A percentile compares a stretch with the other conserved stretches of the same genome.
Conservation (phyloP, 1,140 invertebrate genomes). For the Trichonephila clavipes region DNA sequence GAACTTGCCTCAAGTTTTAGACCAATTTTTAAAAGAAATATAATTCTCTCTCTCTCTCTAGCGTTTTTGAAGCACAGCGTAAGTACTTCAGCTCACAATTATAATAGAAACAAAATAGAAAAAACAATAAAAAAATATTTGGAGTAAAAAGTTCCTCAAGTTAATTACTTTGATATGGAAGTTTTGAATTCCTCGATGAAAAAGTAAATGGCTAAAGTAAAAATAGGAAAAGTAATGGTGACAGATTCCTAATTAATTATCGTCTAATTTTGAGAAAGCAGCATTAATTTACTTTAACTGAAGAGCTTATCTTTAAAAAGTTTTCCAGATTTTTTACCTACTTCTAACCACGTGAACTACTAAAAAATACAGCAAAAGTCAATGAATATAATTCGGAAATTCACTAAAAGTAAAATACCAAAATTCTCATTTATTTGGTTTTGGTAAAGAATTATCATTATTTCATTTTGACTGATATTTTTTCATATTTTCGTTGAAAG, state of each 20-base stretch:
- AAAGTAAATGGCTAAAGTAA: neutral
- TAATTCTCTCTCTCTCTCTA: too few species aligned
- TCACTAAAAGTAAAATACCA: neutral
- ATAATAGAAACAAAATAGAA: neutral
- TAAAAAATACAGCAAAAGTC: neutral
- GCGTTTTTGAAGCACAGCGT: too few species aligned
- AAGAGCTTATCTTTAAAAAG: neutral
- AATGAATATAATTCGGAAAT: neutral
- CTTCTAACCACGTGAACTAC: neutral
- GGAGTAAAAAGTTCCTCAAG: neutral
- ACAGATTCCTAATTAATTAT: neutral
- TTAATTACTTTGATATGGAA: neutral
- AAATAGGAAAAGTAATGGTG: neutral
- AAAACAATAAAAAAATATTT: neutral
- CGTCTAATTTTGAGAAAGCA: neutral
- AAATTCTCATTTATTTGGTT: neutral
- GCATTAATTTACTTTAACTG: neutral
- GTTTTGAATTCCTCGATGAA: neutral
- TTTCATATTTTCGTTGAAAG: neutral
- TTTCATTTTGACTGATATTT: neutral
- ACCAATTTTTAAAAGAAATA: too few species aligned
- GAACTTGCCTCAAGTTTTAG: too few species aligned
- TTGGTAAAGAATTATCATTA: neutral
- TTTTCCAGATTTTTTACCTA: neutral
- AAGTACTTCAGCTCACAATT: neutral